Conservation (phyloP, 2,888 invertebrate species). For the Ypsolopha scabrella region DNA sequence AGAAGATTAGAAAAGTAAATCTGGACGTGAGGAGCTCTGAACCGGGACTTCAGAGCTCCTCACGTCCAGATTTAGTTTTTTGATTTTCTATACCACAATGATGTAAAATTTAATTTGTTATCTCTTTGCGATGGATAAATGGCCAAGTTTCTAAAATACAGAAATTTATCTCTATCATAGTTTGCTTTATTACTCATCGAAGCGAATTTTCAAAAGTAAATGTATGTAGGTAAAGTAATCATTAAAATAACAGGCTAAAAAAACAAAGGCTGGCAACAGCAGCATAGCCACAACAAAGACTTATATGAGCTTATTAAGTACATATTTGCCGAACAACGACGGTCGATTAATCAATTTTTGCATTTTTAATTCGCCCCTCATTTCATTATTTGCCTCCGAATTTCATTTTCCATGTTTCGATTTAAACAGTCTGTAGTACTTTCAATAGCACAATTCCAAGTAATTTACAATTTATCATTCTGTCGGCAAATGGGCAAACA, state of each 20-base stretch:
- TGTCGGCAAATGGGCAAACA: conserved; percentile 62
- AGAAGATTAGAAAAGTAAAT: too few species aligned
- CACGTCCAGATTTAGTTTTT: too few species aligned
- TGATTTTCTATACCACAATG: too few species aligned
- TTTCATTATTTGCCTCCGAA: conserved; percentile 66
- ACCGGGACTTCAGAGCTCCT: too few species aligned
- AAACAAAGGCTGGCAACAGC: background rate
- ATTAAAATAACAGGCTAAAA: background rate
- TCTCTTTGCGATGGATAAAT: too few species aligned
- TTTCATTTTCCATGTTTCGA: conserved; percentile 52
- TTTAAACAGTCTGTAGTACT: conserved; percentile 37
- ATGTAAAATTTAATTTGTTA: too few species aligned
- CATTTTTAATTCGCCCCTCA: conserved; percentile 66
- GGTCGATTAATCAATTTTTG: conserved; percentile 68
- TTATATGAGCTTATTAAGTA: conserved; percentile 36
- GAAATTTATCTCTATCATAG: too few species aligned
- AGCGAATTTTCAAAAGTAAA: too few species aligned
- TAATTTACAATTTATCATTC: conserved; percentile 68
- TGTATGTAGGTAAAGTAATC: too few species aligned
- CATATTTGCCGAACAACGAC: conserved; percentile 52
- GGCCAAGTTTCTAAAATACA: too few species aligned
- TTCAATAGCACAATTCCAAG: conserved; percentile 58
- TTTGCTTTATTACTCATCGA: too few species aligned
- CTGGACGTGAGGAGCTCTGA: too few species aligned
- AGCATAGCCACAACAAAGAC: conserved; percentile 14